A percentile compares a stretch with the other conserved stretches of the same genome.
phyloP scores from a whole-genome alignment of 2,888 invertebrate species.

The Formica aserva region DNA sequence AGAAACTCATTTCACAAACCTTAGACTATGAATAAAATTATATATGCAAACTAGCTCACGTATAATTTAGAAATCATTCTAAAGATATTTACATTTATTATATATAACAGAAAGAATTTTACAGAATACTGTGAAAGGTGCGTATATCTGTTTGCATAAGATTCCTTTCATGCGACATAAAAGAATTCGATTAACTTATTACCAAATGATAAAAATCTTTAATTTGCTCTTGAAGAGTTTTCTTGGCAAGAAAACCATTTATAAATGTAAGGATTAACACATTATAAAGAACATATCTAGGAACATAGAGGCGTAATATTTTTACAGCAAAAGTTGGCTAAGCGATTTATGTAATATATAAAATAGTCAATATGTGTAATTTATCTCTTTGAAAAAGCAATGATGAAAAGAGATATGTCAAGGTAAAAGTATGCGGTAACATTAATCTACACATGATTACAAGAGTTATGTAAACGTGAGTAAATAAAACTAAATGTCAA shows the following conservation, averaged over 20 bases:
- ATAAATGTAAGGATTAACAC: background rate
- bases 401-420: background rate
- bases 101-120: background rate
- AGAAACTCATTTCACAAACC: background rate
- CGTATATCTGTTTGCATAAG: background rate
- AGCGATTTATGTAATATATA: background rate
- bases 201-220: slow-evolving; percentile 4
- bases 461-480: background rate
- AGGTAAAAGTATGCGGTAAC: background rate
- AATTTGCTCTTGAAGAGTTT: background rate
- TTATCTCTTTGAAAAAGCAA: background rate
- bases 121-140: background rate
- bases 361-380: slow-evolving; percentile 30
- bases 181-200: background rate
- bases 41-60: background rate
- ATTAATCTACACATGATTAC: background rate
- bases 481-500: background rate
- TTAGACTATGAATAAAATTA: slow-evolving; percentile 2
- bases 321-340: background rate
- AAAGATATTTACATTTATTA: background rate
- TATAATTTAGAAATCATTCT: slow-evolving; percentile 31
- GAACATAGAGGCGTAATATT: background rate
- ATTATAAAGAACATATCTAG: background rate
- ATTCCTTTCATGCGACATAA: background rate
- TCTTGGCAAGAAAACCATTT: background rate